Evolutionary conservation across 1,140 invertebrate species (phyloP), one percentile per base, ranked within the genome.

Genomic region (Drosophila neocordata): DNA sequence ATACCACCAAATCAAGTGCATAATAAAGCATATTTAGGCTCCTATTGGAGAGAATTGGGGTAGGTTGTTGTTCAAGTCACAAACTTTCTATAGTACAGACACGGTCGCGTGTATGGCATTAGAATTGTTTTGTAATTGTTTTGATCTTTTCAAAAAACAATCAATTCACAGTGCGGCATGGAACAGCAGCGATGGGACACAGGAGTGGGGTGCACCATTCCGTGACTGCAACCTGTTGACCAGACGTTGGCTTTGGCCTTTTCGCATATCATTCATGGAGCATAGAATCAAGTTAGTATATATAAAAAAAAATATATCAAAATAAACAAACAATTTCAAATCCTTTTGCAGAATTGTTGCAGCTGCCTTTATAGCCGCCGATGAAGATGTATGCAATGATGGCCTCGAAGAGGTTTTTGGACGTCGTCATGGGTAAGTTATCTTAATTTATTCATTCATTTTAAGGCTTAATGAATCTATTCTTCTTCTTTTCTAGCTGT

Each of bases 301-400:
- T 27, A 1, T 31, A 31, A 34, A 24, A 15, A 7, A 31, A 31
- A 31, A 31, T 0, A 31, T 6, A 31, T 4, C 0, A 31, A 31
- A 31, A 31, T 31, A 24, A 24, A 2, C 22, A 24, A 24, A 24
- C 22, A 24, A 24, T 4, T 6, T 31, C 7, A 6, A 5, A 71
- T 37, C 22, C 22, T 24, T 24, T 38, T 48, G 6, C 55, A 92
- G 91, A 91, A 90, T 90, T 76, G 91, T 91, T 53, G 91, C 91
- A 22, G 83, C 87, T 53, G 83, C 91, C 3, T 92, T 92, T 71
- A 89, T 92, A n/a, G 91, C 91, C 18, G 91, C 91, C 62, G 91
- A 92, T 41, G 89, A 85, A 58, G 91, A 92, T 80, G 77, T 89
- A 24, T 92, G 91, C 71, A 92, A 92, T 63, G 91, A 92, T 88